These are phyloP conservation scores for Mallotus villosus DNA, from an alignment of 2,797 vertebrate species.

Conservation along the genomic window DNA sequence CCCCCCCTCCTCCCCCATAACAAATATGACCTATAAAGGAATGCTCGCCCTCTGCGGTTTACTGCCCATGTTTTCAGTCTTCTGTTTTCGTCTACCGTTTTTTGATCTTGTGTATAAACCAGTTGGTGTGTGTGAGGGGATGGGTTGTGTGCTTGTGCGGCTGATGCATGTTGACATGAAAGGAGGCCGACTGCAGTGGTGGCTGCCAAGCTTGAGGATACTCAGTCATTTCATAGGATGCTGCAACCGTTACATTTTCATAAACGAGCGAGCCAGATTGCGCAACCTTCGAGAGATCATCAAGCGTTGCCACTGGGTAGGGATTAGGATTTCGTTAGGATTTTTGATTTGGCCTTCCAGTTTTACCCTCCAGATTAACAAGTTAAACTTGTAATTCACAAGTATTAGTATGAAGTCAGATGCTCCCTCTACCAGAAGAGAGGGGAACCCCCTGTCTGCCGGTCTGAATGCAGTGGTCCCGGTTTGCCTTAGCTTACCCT, in stretches of 20 bases:
- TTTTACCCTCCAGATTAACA: too few species aligned
- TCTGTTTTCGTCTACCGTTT: background rate
- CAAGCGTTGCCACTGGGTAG: background rate
- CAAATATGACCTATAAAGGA: slow-evolving; percentile 38
- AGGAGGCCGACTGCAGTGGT: slow-evolving; percentile 54
- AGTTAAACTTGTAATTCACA: background rate
- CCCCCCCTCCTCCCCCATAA: background rate
- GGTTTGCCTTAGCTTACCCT: slow-evolving; percentile 87
- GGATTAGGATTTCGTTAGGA: slow-evolving; percentile 20
- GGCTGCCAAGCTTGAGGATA: slow-evolving; percentile 31
- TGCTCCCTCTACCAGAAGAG: slow-evolving; percentile 4
- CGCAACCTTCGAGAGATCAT: background rate
- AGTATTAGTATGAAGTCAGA: slow-evolving; percentile 22
- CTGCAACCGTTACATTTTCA: slow-evolving; percentile 31
- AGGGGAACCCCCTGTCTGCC: slow-evolving; percentile 17
- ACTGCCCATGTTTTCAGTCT: slow-evolving; percentile 22
- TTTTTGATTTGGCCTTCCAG: slow-evolving; percentile 8
- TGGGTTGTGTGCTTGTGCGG: slow-evolving; percentile 63
- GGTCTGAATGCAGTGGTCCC: slow-evolving; percentile 72
- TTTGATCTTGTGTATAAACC: slow-evolving; percentile 8
- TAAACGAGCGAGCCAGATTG: background rate
- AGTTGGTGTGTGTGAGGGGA: slow-evolving; percentile 25
- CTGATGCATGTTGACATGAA: slow-evolving; percentile 43
- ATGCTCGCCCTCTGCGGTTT: slow-evolving; percentile 10
- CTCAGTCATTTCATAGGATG: background rate